Conservation (phyloP, 2,113 vertebrate genomes). For the Carassius auratus region DNA sequence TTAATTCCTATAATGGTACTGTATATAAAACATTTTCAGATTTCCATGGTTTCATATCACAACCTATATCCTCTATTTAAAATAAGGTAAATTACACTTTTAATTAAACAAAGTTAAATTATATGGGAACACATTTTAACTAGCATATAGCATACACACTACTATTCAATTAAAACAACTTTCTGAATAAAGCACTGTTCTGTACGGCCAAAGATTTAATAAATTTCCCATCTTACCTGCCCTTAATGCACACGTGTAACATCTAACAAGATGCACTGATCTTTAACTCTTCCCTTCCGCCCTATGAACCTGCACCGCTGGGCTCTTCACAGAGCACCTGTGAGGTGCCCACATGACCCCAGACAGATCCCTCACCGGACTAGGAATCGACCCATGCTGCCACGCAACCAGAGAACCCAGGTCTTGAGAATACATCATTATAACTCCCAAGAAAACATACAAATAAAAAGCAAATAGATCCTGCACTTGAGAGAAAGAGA, state of each 20-base stretch:
- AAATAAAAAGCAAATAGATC: conserved; percentile 33
- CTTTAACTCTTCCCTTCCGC: not conserved
- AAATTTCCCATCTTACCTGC: not conserved
- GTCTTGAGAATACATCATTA: conserved; percentile 9
- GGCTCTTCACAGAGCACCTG: not conserved
- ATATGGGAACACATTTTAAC: not conserved
- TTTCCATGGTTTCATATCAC: not conserved
- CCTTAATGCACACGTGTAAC: not conserved
- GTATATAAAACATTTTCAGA: conserved; percentile 18
- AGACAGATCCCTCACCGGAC: not conserved
- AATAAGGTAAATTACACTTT: not conserved
- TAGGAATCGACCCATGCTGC: not conserved
- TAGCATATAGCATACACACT: not conserved
- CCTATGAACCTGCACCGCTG: not conserved
- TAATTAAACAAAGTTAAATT: not conserved
- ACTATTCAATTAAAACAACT: not conserved
- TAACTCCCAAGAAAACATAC: conserved; percentile 8
- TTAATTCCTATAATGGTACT: not conserved
- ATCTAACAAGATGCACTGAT: not conserved
- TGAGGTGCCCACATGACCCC: conserved; percentile 25
- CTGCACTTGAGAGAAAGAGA: conserved; percentile 20
- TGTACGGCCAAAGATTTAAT: not conserved
- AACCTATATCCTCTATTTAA: not conserved
- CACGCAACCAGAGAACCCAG: not conserved
- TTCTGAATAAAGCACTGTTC: not conserved